phyloP scores from a whole-genome alignment of 2,888 invertebrate species.

The Bimastos eiseni region DNA sequence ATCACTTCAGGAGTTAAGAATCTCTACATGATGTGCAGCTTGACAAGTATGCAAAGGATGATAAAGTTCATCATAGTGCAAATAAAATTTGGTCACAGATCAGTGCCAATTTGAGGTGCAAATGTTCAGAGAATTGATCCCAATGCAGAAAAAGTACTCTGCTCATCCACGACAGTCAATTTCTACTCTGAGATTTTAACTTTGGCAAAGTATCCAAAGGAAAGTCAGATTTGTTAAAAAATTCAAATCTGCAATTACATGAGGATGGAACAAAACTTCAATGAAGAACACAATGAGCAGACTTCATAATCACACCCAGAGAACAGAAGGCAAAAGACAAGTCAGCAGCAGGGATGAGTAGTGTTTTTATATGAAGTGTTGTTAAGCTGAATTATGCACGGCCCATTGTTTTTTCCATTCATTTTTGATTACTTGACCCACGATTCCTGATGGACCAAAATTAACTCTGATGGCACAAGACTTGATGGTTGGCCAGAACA shows the following conservation, averaged over 20 bases:
- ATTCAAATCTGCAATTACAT: neutral
- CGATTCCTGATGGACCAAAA: constrained; percentile 13
- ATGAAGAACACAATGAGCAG: neutral
- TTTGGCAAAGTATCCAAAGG: neutral
- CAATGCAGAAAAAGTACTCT: neutral
- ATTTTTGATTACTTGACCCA: neutral
- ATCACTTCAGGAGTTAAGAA: too few relatives aligned
- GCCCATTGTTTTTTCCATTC: neutral
- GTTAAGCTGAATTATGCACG: constrained; percentile 6
- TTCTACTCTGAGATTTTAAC: neutral
- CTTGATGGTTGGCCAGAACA: constrained; percentile 13
- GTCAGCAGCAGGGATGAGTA: neutral
- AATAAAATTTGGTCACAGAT: neutral
- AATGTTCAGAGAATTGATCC: neutral
- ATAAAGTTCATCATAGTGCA: too few relatives aligned
- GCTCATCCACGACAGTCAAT: neutral
- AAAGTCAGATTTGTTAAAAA: neutral
- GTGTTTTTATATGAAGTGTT: neutral
- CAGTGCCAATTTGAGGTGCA: neutral
- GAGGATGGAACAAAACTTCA: neutral
- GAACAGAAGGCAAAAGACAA: neutral
- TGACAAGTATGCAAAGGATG: too few relatives aligned
- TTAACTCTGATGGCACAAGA: constrained; percentile 13
- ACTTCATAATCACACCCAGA: neutral
- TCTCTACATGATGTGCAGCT: too few relatives aligned